A percentile compares a stretch with the other conserved stretches of the same genome.
Evolutionary conservation across 2,888 invertebrate genomes (phyloP).

Genomic region (Eurois occulta): DNA sequence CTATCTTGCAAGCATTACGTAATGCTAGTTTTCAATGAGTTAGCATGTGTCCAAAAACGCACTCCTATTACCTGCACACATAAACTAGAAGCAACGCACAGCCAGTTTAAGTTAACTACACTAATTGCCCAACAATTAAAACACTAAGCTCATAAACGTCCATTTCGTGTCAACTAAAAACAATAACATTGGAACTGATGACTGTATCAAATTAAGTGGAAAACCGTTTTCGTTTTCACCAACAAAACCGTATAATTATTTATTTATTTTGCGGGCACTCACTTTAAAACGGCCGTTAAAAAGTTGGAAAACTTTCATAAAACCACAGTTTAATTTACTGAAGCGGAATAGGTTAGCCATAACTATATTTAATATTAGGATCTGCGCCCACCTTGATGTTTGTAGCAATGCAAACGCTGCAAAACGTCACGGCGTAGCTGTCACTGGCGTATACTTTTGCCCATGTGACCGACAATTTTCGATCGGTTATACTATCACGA

Average conservation of each 20-base stretch:
- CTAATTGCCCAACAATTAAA: constrained; percentile 1
- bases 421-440: background rate
- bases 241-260: constrained; percentile 40
- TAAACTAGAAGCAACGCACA: background rate
- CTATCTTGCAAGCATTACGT: no score
- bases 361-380: constrained; percentile 64
- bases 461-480: background rate
- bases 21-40: no score
- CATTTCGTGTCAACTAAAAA: constrained; percentile 22
- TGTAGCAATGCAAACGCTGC: background rate
- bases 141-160: background rate
- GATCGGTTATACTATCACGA: background rate
- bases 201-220: constrained; percentile 30
- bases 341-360: constrained; percentile 49
- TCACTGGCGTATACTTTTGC: background rate
- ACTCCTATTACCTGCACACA: no score
- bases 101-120: background rate
- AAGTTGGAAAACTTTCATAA: constrained; percentile 54
- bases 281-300: constrained; percentile 51
- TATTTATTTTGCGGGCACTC: constrained; percentile 32
- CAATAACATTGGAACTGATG: constrained; percentile 32
- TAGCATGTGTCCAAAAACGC: no score
- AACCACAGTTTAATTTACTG: constrained; percentile 59
- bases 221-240: constrained; percentile 33
- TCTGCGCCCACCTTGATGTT: background rate